A percentile compares a stretch with the other conserved stretches of the same genome.
Evolutionary conservation across 1,140 invertebrate species (phyloP).

Genomic region (Phymorhynchus buccinoides): DNA sequence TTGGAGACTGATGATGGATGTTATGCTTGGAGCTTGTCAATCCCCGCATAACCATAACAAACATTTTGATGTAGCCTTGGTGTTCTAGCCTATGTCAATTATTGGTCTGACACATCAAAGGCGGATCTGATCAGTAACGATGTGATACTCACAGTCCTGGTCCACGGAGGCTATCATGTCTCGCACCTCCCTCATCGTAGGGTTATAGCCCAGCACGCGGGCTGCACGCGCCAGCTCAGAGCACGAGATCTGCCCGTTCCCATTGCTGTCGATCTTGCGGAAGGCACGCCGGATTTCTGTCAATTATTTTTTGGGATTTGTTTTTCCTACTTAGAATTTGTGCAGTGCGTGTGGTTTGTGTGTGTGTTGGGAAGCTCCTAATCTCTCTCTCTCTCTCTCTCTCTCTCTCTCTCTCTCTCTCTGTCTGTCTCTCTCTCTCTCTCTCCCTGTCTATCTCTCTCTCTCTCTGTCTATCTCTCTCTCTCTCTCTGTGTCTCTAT

Average conservation of each 20-base stretch:
- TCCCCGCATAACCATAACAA: too few relatives aligned
- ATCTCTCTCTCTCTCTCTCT: background rate
- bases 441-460: background rate
- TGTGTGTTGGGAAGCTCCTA: too few relatives aligned
- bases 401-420: constrained; percentile 22
- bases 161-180: background rate
- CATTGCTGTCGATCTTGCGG: background rate
- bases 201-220: background rate
- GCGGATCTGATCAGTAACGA: too few relatives aligned
- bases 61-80: too few relatives aligned
- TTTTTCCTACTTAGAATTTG: too few relatives aligned
- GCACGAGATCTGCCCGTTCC: background rate
- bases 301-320: background rate
- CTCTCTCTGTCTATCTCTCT: constrained; percentile 15
- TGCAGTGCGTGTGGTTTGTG: too few relatives aligned
- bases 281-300: background rate
- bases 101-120: too few relatives aligned
- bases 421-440: constrained; percentile 36
- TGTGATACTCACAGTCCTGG: background rate
- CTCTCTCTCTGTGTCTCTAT: constrained; percentile 16
- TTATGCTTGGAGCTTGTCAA: too few relatives aligned
- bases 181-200: background rate
- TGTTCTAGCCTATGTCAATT: too few relatives aligned
- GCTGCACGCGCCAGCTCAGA: background rate
- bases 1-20: too few relatives aligned